Conservation (phyloP, 1,140 invertebrate genomes). For the Hirudo medicinalis region DNA sequence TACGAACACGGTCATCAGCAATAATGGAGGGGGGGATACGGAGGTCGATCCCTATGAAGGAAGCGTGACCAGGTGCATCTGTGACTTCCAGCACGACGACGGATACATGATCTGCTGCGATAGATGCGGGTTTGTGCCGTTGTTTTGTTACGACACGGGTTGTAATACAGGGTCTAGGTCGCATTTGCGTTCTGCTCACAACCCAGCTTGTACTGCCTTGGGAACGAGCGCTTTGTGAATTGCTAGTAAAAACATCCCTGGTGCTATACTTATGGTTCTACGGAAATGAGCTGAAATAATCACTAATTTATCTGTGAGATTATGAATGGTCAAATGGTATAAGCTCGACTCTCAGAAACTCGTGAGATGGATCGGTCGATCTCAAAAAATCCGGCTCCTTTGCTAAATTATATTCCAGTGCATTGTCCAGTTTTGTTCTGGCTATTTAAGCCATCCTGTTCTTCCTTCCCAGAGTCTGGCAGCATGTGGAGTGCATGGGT, state of each 20-base stretch:
- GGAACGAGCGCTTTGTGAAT: too few species aligned
- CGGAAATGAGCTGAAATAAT: too few species aligned
- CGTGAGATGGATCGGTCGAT: background rate
- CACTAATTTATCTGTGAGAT: too few species aligned
- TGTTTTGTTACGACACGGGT: background rate
- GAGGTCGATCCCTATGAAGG: constrained; percentile 17
- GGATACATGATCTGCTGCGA: constrained; percentile 91
- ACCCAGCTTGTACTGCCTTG: too few species aligned
- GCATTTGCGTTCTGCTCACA: background rate
- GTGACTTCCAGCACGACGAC: constrained; percentile 86
- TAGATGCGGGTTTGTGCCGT: constrained; percentile 42
- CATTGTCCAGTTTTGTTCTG: background rate
- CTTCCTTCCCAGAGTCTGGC: constrained; percentile 55
- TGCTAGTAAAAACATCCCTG: background rate
- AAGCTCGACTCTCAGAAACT: background rate
- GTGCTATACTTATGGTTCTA: background rate
- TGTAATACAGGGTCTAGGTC: background rate
- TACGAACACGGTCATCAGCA: background rate
- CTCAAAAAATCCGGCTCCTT: background rate
- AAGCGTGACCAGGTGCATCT: constrained; percentile 74
- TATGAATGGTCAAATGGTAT: too few species aligned
- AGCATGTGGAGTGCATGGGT: constrained; percentile 91
- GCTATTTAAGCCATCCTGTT: background rate
- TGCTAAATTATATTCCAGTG: background rate
- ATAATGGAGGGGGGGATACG: background rate